Conservation (phyloP, 2,797 vertebrate genomes). For the Scleropages formosus region DNA sequence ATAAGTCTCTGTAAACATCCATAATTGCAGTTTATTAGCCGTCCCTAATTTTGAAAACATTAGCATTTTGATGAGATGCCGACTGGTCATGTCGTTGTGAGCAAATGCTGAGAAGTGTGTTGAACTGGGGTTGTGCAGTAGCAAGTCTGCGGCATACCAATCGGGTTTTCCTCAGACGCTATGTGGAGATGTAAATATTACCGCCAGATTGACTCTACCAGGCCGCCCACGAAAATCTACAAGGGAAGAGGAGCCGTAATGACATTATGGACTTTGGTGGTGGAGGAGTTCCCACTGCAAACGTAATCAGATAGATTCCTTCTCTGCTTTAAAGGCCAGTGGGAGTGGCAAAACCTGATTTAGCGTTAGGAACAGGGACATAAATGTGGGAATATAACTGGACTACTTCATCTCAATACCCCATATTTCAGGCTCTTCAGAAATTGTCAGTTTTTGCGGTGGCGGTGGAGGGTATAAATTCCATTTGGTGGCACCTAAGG, state of each 20-base stretch:
- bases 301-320: constrained; percentile 52
- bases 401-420: constrained; percentile 64
- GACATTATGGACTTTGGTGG: background rate
- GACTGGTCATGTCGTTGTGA: constrained; percentile 73
- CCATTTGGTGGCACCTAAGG: background rate
- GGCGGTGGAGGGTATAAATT: constrained; percentile 31
- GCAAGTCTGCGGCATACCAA: background rate
- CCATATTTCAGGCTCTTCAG: constrained; percentile 49
- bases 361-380: constrained; percentile 63
- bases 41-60: constrained; percentile 83
- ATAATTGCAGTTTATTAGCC: constrained; percentile 84
- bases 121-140: constrained; percentile 8
- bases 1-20: constrained; percentile 64
- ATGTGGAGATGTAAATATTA: background rate
- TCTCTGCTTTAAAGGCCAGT: constrained; percentile 41
- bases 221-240: background rate
- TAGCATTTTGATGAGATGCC: constrained; percentile 79
- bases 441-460: background rate
- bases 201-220: background rate
- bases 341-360: constrained; percentile 51
- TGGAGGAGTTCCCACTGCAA: constrained; percentile 38
- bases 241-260: background rate
- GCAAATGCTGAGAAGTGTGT: constrained; percentile 40
- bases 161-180: background rate
- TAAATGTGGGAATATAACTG: constrained; percentile 73